phyloP scores from a whole-genome alignment of 2,888 invertebrate genomes.

The Leucoptera coffeella region DNA sequence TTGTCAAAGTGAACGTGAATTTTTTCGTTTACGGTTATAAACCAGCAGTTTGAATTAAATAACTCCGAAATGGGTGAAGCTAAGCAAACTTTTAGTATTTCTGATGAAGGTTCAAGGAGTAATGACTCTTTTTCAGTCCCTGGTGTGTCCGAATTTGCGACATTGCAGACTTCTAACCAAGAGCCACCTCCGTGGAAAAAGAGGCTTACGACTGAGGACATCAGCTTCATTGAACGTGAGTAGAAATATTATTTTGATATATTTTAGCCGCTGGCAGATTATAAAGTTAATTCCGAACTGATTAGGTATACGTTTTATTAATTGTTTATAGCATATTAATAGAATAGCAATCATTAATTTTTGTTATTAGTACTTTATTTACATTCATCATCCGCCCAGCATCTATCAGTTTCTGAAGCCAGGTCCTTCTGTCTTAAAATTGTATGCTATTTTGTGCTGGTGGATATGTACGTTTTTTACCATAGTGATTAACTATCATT shows the following conservation, averaged over 20 bases:
- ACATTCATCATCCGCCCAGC: too few species aligned
- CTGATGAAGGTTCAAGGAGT: constrained; percentile 20
- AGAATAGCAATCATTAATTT: too few species aligned
- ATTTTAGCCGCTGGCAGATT: neutral
- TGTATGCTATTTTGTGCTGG: too few species aligned
- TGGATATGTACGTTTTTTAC: too few species aligned
- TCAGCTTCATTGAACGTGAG: constrained; percentile 73
- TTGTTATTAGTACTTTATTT: too few species aligned
- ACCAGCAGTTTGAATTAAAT: constrained; percentile 8
- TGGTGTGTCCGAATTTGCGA: constrained; percentile 80
- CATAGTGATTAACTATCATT: too few species aligned
- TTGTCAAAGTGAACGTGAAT: constrained; percentile 23
- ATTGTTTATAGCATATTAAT: too few species aligned
- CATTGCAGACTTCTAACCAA: constrained; percentile 50
- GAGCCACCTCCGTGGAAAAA: constrained; percentile 62
- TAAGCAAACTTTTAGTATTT: constrained; percentile 15
- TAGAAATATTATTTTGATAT: constrained; percentile 10
- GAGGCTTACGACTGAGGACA: constrained; percentile 66
- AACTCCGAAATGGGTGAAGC: constrained; percentile 24
- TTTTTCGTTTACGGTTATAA: constrained; percentile 24
- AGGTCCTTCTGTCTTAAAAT: too few species aligned
- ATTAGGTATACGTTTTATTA: too few species aligned
- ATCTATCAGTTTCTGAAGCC: too few species aligned
- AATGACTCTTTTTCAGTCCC: constrained; percentile 64
- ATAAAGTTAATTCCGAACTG: too few species aligned